Evolutionary conservation across 64 coral and sea anemone species (phyloP).

Genomic region (Dendrophyllia cribrosa): DNA sequence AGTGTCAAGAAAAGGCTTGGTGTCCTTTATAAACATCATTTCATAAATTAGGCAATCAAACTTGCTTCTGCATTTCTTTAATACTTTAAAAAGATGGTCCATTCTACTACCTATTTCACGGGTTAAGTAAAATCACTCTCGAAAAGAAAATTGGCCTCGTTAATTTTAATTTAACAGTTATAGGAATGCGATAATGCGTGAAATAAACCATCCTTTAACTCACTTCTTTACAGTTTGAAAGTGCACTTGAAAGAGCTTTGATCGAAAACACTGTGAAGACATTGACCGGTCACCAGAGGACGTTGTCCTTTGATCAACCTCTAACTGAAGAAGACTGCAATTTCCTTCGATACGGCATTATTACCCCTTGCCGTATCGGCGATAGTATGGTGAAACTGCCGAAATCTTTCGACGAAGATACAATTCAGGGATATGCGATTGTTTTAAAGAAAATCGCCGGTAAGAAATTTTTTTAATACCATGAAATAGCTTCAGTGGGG

Average conservation of each 20-base stretch:
- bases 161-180: no score
- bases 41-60: no score
- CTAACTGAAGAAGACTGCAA: background rate
- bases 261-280: background rate
- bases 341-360: background rate
- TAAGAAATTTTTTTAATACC: background rate
- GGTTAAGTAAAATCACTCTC: no score
- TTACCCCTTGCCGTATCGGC: background rate
- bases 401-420: background rate
- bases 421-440: slow-evolving; percentile 1
- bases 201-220: no score
- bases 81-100: no score
- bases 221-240: background rate
- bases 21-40: no score
- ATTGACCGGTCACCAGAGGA: background rate
- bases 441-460: background rate
- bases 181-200: no score
- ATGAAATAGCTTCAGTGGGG: no score
- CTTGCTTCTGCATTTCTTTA: no score
- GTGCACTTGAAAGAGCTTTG: background rate
- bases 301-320: background rate
- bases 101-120: no score
- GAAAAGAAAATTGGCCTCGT: no score
- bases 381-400: background rate
- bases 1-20: no score